Evolutionary conservation across 1,140 invertebrate genomes (phyloP), one percentile per base, ranked within the genome.

Genomic region (Amphibalanus amphitrite): DNA sequence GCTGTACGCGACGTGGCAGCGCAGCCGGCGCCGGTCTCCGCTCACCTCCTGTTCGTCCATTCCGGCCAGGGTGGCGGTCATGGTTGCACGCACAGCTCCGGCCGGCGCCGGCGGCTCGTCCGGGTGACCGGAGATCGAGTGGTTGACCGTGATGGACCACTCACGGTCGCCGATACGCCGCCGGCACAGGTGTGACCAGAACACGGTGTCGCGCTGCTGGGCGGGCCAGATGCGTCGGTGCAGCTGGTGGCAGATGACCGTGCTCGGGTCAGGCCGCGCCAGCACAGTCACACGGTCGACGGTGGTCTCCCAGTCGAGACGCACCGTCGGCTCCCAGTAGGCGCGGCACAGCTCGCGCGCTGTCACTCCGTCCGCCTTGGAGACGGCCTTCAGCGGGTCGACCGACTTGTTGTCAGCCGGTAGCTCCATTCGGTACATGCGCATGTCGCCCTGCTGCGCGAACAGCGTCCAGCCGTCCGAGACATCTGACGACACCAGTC

Each of bases 161-260:
- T 13, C 13, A 3, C 17, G 47, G 17, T 20, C 47, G 6, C 1
- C 17, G 13, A 59, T 20, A 8, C 13, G 20, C 10, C 47, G 47
- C 10, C 47, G 47, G 47, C 47, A 85, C 77, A 96, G 92, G 81
- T 99, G 97, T 23, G 97, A 99, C 97, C 97, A 99, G 82, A 99
- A 99, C 29, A 98, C 83, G 29, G 94, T 92, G 83, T 99, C 97
- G 73, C 97, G 84, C 82, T 99, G 97, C 75, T 94, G 92, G 6
- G 96, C 92, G 8, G 97, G 97, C 97, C 97, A 99, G 76, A 99
- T 92, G 72, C 95, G 86, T 82, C 98, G 99, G 82, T 98, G 96
- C 72, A 95, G 89, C 84, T 98, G 95, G 77, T 95, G 85, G 81
- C 97, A 93, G 72, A 97, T 83, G 73, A 95, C 79, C 65, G 92